These are phyloP conservation scores for Agrotis ipsilon DNA, from an alignment of 2,888 invertebrate genomes.

Conservation along the genomic window DNA sequence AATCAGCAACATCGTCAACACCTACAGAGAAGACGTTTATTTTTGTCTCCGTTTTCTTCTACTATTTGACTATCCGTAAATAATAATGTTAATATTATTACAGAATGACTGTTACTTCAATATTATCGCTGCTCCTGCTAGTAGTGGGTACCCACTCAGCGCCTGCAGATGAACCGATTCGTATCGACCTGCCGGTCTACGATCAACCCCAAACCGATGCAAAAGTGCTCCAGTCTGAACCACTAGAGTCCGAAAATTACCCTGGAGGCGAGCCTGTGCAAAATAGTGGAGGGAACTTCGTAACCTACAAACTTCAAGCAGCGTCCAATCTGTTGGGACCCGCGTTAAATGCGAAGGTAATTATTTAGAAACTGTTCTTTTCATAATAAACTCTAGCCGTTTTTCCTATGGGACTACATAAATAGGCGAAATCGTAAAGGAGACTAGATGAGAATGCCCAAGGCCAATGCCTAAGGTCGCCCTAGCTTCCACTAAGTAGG, in stretches of 20 bases:
- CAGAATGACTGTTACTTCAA: conserved; percentile 73
- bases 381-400: no score
- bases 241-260: conserved; percentile 75
- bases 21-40: background rate
- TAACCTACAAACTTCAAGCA: conserved; percentile 74
- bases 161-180: conserved; percentile 82
- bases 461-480: no score
- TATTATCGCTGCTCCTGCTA: conserved; percentile 65
- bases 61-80: no score
- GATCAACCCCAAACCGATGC: conserved; percentile 73
- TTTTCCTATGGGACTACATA: no score
- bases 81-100: conserved; percentile 50
- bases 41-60: background rate
- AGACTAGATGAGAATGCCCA: no score
- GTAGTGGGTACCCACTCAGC: conserved; percentile 71
- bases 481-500: no score
- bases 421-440: no score
- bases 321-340: conserved; percentile 68
- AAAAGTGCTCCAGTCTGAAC: conserved; percentile 63
- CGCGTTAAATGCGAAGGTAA: conserved; percentile 68
- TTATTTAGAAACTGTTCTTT: background rate
- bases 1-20: no score
- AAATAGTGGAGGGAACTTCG: conserved; percentile 67
- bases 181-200: conserved; percentile 85
- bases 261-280: conserved; percentile 71